Conservation (phyloP, 92 coral and sea anemone genomes). For the Zoanthus gigantus region DNA sequence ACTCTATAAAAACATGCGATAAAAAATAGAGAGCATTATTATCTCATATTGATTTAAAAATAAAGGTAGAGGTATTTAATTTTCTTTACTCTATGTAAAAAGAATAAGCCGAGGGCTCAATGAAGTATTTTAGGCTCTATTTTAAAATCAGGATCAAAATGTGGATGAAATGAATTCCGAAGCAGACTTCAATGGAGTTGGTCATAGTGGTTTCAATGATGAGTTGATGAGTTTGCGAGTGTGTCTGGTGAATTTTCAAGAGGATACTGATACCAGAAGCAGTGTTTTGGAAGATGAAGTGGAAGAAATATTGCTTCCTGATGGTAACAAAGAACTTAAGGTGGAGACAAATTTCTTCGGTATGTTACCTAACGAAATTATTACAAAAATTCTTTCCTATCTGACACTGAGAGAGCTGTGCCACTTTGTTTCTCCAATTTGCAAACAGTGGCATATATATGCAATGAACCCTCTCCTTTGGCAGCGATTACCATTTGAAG, state of each 20-base stretch:
- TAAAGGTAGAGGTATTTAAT: background rate
- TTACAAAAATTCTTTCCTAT: constrained; percentile 78
- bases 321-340: constrained; percentile 1
- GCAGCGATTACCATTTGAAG: constrained; percentile 74
- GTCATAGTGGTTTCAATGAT: background rate
- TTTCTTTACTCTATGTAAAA: background rate
- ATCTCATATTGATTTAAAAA: background rate
- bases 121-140: background rate
- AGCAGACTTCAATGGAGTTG: background rate
- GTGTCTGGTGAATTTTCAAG: background rate
- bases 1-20: background rate
- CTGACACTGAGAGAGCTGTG: constrained; percentile 75
- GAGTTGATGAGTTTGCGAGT: background rate
- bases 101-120: background rate
- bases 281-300: constrained; percentile 36
- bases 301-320: constrained; percentile 49
- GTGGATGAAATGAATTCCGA: background rate
- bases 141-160: background rate
- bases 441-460: constrained; percentile 75
- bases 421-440: constrained; percentile 67
- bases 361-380: constrained; percentile 81
- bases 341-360: constrained; percentile 44
- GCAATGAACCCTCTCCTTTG: constrained; percentile 74
- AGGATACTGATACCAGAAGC: background rate
- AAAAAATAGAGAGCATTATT: background rate